These are phyloP conservation scores for Scaptomyza pallida DNA, from an alignment of 1,140 invertebrate genomes.

Conservation along the genomic window DNA sequence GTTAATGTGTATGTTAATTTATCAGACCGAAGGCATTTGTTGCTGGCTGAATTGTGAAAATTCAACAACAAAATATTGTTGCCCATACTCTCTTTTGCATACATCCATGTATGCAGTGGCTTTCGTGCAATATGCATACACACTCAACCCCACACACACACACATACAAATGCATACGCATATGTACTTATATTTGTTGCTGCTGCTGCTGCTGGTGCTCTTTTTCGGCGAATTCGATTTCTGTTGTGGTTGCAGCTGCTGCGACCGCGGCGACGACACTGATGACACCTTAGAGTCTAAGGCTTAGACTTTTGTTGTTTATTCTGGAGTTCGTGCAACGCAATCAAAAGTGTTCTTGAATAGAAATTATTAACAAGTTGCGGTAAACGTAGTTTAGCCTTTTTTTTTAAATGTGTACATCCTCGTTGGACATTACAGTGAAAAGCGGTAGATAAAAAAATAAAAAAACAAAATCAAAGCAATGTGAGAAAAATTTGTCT, in stretches of 20 bases:
- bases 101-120: constrained; percentile 7
- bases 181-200: constrained; percentile 44
- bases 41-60: constrained; percentile 30
- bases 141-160: not conserved
- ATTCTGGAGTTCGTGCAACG: constrained; percentile 22
- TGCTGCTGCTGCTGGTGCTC: constrained; percentile 5
- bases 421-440: no score
- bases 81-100: constrained; percentile 15
- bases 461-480: no score
- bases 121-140: constrained; percentile 28
- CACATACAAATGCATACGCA: constrained; percentile 2
- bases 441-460: no score
- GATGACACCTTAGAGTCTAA: constrained; percentile 7
- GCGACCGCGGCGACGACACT: constrained; percentile 15
- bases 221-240: constrained; percentile 46
- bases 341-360: constrained; percentile 16
- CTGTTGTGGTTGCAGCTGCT: constrained; percentile 44
- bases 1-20: constrained; percentile 6
- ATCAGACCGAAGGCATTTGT: constrained; percentile 37
- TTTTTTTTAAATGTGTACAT: not conserved
- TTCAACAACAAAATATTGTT: constrained; percentile 33
- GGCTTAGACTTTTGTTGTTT: constrained; percentile 35
- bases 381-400: constrained; percentile 20
- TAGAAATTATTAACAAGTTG: constrained; percentile 37
- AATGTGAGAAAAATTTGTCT: no score